phyloP scores from a whole-genome alignment of 2,113 vertebrate species.

The Pardalotus punctatus region DNA sequence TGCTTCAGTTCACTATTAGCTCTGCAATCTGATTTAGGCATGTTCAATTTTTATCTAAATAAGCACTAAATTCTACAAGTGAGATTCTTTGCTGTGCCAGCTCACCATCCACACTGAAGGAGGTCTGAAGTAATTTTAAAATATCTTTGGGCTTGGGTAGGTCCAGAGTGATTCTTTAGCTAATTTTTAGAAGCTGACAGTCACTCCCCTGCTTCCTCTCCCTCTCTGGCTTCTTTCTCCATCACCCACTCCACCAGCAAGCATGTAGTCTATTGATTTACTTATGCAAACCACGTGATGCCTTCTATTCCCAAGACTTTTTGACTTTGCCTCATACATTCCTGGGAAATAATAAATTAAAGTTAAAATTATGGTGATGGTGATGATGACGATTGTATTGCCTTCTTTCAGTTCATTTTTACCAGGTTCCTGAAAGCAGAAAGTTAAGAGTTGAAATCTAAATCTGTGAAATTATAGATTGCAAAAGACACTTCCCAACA shows the following conservation, averaged over 20 bases:
- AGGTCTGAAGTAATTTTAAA: background rate
- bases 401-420: constrained; percentile 2
- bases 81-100: background rate
- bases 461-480: background rate
- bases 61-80: background rate
- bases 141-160: background rate
- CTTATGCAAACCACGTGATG: accelerated
- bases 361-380: background rate
- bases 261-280: accelerated
- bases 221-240: background rate
- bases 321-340: background rate
- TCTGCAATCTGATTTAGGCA: background rate
- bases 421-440: background rate
- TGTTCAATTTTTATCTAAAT: background rate
- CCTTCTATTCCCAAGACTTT: background rate
- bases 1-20: background rate
- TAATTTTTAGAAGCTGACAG: background rate
- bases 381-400: background rate
- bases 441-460: constrained; percentile 1
- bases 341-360: background rate
- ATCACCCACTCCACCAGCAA: background rate
- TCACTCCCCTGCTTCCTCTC: background rate
- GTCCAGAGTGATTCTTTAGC: background rate
- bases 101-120: background rate
- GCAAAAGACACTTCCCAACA: background rate